A percentile compares a stretch with the other conserved stretches of the same genome.
Evolutionary conservation across 37 sponge, comb jelly and placozoan species (phyloP).

Genomic region (Beroe ovata): DNA sequence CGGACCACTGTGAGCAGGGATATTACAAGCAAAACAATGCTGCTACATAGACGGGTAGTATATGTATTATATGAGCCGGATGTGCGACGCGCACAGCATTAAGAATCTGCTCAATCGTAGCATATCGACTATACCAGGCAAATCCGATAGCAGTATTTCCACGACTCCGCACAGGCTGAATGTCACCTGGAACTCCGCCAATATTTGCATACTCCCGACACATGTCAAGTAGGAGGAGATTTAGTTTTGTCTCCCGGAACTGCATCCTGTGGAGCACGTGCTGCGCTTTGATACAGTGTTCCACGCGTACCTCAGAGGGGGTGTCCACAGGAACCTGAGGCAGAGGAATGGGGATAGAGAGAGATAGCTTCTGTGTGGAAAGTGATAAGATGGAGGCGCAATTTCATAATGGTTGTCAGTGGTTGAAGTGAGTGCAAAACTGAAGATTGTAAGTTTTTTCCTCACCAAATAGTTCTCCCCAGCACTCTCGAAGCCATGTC

Average conservation of each 20-base stretch:
- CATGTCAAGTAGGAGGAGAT: conserved; percentile 95
- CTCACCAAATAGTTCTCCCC: conserved; percentile 84
- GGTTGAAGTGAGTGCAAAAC: too few species aligned
- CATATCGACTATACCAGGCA: too few species aligned
- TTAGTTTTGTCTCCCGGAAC: conserved; percentile 81
- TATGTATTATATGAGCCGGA: too few species aligned
- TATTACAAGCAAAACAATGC: too few species aligned
- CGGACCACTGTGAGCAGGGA: conserved; percentile 32
- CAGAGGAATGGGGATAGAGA: not conserved
- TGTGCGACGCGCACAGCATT: too few species aligned
- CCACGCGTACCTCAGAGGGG: conserved; percentile 77
- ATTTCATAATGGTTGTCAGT: too few species aligned
- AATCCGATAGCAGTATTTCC: conserved; percentile 39
- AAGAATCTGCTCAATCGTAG: too few species aligned
- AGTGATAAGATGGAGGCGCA: too few species aligned
- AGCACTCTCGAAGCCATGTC: conserved; percentile 93
- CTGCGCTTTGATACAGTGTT: conserved; percentile 88
- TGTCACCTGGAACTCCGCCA: conserved; percentile 30
- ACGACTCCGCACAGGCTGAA: conserved; percentile 1
- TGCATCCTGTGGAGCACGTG: conserved; percentile 82
- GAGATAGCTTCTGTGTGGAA: too few species aligned
- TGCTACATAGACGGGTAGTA: too few species aligned
- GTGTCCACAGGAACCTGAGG: conserved; percentile 83
- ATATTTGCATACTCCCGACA: conserved; percentile 72
- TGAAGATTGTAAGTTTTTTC: too few species aligned